A percentile compares a stretch with the other conserved stretches of the same genome.
phyloP scores from a whole-genome alignment of 2,113 vertebrate species.

The Malurus melanocephalus region DNA sequence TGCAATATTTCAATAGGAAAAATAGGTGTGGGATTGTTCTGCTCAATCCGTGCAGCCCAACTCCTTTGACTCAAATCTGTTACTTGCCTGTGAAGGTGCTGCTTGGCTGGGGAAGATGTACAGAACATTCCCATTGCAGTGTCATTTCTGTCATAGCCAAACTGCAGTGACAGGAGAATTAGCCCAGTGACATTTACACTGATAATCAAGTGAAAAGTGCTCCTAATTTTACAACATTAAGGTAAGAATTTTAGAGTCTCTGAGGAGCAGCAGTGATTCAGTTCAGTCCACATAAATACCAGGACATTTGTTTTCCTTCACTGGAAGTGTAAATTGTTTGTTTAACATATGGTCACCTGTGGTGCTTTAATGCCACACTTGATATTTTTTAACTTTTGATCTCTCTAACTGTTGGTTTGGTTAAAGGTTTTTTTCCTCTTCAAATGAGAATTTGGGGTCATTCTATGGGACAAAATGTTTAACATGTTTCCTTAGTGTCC shows the following conservation, averaged over 20 bases:
- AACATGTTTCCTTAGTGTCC: conserved; percentile 58
- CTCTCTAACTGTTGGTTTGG: conserved; percentile 23
- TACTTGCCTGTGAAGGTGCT: background rate
- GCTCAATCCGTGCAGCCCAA: background rate
- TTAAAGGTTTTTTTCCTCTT: background rate
- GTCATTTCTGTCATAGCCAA: background rate
- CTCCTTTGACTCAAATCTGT: background rate
- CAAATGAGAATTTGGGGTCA: conserved; percentile 69
- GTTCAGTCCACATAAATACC: conserved; percentile 28
- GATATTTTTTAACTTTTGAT: conserved; percentile 66
- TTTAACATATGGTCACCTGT: conserved; percentile 58
- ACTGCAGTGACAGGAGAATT: background rate
- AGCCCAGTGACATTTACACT: background rate
- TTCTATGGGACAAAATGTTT: conserved; percentile 68
- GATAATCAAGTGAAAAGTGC: conserved; percentile 48
- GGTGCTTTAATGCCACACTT: conserved; percentile 45
- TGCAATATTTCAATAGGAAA: background rate
- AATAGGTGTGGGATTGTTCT: background rate
- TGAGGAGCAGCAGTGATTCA: background rate
- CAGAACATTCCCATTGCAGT: background rate
- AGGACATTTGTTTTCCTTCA: conserved; percentile 50
- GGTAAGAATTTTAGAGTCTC: conserved; percentile 2
- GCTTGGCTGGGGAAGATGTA: background rate
- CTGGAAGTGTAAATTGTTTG: conserved; percentile 58
- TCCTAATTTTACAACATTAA: conserved; percentile 28